Evolutionary conservation across 1,140 invertebrate genomes (phyloP), one percentile per base, ranked within the genome.

Genomic region (Kradibia gibbosae): DNA sequence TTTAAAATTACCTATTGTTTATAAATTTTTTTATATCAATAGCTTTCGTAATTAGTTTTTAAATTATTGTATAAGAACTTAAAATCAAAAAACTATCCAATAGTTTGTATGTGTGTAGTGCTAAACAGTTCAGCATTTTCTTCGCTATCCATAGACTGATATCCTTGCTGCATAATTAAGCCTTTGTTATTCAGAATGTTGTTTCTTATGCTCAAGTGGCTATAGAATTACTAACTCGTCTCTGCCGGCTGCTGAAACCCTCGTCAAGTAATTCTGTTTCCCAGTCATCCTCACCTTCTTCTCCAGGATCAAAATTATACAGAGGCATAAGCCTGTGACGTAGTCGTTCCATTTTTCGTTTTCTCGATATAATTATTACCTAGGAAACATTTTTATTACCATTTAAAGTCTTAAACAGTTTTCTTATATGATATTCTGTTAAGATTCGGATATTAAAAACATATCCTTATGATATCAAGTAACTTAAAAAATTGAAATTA

Each of bases 301-400:
- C 93, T 39, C 91, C 91, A 60, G 93, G 93, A 84, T 94, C 93
- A 89, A 94, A 94, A 85, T 93, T 94, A 83, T 94, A 94, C 82
- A 94, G 87, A n/a, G 94, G 94, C 93, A 94, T 94, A 22, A 94
- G 85, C 85, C 93, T 92, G 84, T 94, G 93, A 28, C 93, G 88
- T 20, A 94, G 86, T 83, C 91, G 89, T 81, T 94, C 93, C 83
- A 94, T 85, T 84, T 93, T 91, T 60, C 91, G 86, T 81, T 92
- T 92, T 60, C 91, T 88, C 34, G 92, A 89, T 82, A 92, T 88
- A 65, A 92, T 88, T 42, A 92, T 82, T 48, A 92, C 91, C 92
- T 92, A 65, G 25, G 3, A 57, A 48, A 53, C 36, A 53, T 72
- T 31, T 48, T 48, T 50, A 31, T 67, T 4, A n/a, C 39, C 13